Conservation (phyloP, 1,140 invertebrate genomes). For the Cotesia typhae region DNA sequence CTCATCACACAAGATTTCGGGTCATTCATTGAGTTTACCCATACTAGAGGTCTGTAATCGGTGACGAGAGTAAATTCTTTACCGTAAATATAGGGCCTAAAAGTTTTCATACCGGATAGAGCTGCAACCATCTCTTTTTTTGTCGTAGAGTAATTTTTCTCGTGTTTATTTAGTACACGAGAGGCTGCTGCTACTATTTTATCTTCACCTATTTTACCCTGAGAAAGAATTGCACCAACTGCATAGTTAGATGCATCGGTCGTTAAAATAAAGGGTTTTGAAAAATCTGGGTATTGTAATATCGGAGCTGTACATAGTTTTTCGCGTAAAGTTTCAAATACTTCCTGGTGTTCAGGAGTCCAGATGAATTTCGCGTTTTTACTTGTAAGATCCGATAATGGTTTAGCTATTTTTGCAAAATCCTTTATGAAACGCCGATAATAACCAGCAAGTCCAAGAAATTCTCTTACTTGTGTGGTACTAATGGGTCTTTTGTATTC, state of each 20-base stretch:
- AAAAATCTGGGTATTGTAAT: no score
- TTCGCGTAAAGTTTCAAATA: no score
- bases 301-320: no score
- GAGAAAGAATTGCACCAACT: no score
- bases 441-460: conserved; percentile 43
- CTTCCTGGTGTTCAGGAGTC: no score
- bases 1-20: not conserved
- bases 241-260: no score
- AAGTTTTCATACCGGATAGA: not conserved
- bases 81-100: conserved; percentile 1
- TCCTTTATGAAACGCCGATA: conserved; percentile 33
- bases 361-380: conserved; percentile 16
- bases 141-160: not conserved
- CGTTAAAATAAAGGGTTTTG: no score
- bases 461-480: conserved; percentile 32
- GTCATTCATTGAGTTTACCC: conserved; percentile 13
- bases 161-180: no score
- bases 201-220: no score
- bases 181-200: no score
- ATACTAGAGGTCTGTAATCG: not conserved
- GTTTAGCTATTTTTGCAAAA: conserved; percentile 17
- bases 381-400: conserved; percentile 22
- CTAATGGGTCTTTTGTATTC: not conserved
- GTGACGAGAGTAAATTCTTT: not conserved
- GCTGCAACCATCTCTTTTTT: conserved; percentile 2